Conservation (phyloP, 2,113 vertebrate species). For the Entosphenus tridentatus region DNA sequence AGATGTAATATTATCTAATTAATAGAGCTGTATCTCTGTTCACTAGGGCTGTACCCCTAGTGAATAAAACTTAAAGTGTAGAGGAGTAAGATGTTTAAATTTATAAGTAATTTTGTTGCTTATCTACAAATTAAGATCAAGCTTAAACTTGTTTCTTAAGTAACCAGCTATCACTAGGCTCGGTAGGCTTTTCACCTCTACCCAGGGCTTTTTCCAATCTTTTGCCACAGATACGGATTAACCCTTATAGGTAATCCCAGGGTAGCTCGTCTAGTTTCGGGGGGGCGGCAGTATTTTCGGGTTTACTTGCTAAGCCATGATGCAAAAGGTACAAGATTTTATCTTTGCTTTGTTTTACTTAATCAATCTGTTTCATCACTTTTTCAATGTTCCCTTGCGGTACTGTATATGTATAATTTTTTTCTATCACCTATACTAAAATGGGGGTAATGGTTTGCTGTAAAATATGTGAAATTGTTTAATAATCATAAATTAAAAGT, state of each 20-base stretch:
- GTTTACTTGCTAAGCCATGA: slow-evolving; percentile 18
- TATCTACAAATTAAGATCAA: neutral
- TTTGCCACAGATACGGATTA: slow-evolving; percentile 20
- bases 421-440: slow-evolving; percentile 17
- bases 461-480: too few species aligned
- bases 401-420: slow-evolving; percentile 12
- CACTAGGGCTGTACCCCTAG: slow-evolving; percentile 17
- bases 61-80: slow-evolving; percentile 13
- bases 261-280: slow-evolving; percentile 19
- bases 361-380: slow-evolving; percentile 16
- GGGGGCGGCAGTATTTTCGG: slow-evolving; percentile 10
- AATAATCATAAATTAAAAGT: too few species aligned
- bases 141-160: slow-evolving; percentile 12
- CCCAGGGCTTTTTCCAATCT: slow-evolving; percentile 17
- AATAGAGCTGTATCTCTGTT: slow-evolving; percentile 14
- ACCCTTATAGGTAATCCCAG: slow-evolving; percentile 15
- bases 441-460: neutral
- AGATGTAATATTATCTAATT: slow-evolving; percentile 13
- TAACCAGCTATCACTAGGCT: slow-evolving; percentile 19
- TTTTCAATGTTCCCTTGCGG: slow-evolving; percentile 22
- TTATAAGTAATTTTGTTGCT: neutral
- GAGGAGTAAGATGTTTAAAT: neutral
- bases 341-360: slow-evolving; percentile 16
- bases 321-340: slow-evolving; percentile 20
- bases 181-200: slow-evolving; percentile 18